Evolutionary conservation across 2,797 vertebrate genomes (phyloP), one percentile per base, ranked within the genome.

Genomic region (Sarcophilus harrisii): DNA sequence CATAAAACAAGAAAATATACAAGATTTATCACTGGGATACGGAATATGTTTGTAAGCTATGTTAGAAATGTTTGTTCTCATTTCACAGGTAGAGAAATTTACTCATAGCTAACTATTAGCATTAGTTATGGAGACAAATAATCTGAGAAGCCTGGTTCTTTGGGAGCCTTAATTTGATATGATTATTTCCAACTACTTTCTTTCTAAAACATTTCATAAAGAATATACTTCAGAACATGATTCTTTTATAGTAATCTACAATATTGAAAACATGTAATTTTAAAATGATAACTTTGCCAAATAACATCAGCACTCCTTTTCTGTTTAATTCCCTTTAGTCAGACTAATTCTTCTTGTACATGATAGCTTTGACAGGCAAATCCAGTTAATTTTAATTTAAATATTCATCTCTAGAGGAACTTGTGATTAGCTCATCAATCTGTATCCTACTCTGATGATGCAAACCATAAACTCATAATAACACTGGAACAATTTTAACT

Each of bases 381-480:
- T 97, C 98, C 90, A 96, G 92, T 96, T 98, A 96, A 94, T 96
- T 97, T 97, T 96, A 97, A 97, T 94, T 93, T 94, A 32, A 96
- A 54, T 95, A 98, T 94, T 95, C 93, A 87, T 92, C 96, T 97
- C 60, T 81, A 92, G n/a, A 92, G 90, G 92, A 93, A 97, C 45
- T 62, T 91, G 13, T 97, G 91, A 96, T 98, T 98, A 98, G 92
- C 96, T 90, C 97, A 91, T 98, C 94, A 96, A 27, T 24, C n/a
- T 95, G 91, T 95, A 95, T 96, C 95, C 45, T 30, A 38, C 30
- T 45, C 87, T 92, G 32, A 55, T 89, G 38, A 96, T 62, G 38
- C 73, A 96, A 95, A 96, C 95, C 96, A 96, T 45, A 96, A n/a
- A 94, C 94, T 96, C 95, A 93, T 94, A 81, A 97, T 97, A 92